Conservation (phyloP, 2,113 vertebrate genomes). For the Corynorhinus townsendii region DNA sequence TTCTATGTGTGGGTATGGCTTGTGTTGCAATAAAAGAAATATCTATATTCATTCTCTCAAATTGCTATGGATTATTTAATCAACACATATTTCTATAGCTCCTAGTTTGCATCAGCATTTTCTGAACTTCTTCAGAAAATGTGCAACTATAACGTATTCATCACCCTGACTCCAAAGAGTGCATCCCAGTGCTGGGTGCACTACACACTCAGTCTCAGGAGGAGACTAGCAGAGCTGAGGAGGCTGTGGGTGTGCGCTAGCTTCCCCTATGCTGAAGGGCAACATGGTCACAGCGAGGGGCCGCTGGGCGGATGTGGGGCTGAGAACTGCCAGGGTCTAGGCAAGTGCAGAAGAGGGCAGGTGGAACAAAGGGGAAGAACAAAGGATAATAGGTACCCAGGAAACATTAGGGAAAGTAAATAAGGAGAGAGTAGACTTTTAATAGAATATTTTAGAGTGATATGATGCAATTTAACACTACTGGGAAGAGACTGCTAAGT, state of each 20-base stretch:
- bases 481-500: background rate
- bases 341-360: background rate
- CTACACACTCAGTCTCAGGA: background rate
- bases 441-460: background rate
- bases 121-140: background rate
- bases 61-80: background rate
- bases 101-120: background rate
- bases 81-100: background rate
- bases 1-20: rapidly evolving
- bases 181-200: background rate
- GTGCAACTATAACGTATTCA: background rate
- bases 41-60: background rate
- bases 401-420: background rate
- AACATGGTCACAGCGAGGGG: background rate
- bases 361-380: background rate
- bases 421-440: background rate
- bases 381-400: rapidly evolving
- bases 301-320: rapidly evolving
- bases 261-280: background rate
- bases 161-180: background rate
- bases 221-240: too few relatives aligned
- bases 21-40: background rate
- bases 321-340: rapidly evolving
- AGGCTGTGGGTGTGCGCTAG: rapidly evolving
- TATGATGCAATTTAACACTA: background rate